Conservation (phyloP, 2,888 invertebrate genomes). For the Ormyrus nitidulus region DNA sequence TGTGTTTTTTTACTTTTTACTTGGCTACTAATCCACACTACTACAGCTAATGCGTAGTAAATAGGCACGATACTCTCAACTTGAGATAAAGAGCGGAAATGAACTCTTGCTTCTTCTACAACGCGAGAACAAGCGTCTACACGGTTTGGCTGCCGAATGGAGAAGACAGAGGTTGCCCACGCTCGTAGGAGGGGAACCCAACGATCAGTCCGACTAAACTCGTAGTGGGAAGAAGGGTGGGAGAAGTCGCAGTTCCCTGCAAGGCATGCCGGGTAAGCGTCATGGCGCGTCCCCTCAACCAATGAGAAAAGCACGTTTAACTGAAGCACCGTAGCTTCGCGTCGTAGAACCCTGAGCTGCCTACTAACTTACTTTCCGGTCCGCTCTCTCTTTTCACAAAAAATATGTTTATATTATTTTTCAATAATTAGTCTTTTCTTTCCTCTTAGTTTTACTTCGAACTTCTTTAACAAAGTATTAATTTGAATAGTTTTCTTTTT, state of each 20-base stretch:
- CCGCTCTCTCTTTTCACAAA: too few relatives aligned
- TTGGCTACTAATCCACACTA: not conserved
- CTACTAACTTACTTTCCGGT: too few relatives aligned
- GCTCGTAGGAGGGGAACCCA: constrained; percentile 7
- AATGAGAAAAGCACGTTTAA: constrained; percentile 50
- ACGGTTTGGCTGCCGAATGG: constrained; percentile 70
- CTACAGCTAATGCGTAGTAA: not conserved
- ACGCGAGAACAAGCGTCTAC: constrained; percentile 59
- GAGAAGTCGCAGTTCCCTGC: constrained; percentile 29
- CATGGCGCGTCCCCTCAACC: constrained; percentile 35
- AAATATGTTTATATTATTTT: too few relatives aligned
- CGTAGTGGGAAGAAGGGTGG: not conserved
- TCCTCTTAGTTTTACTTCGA: too few relatives aligned
- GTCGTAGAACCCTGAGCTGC: too few relatives aligned
- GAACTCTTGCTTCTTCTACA: too few relatives aligned
- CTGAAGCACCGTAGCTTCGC: too few relatives aligned
- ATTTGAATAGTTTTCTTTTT: too few relatives aligned
- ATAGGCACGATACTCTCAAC: not conserved
- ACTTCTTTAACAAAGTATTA: too few relatives aligned
- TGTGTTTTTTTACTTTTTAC: not conserved
- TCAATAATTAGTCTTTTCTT: too few relatives aligned
- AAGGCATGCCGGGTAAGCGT: constrained; percentile 47
- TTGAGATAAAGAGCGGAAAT: not conserved
- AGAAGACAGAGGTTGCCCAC: constrained; percentile 65
- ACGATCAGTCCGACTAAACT: not conserved